Base-by-base conservation (phyloP, 1,140 invertebrate species). In the Hetaerina americana region DNA sequence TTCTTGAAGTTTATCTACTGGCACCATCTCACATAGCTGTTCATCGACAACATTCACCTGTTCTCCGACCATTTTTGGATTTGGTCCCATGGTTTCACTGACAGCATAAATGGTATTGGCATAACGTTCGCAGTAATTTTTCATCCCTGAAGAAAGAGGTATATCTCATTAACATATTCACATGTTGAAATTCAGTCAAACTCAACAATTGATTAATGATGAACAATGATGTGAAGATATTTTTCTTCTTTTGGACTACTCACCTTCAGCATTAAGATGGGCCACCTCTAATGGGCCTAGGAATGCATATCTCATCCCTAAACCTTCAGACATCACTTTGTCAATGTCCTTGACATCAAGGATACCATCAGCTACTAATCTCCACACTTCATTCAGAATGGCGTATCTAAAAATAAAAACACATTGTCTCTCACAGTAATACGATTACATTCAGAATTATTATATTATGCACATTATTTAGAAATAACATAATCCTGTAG, bases 241-340 rank as follows among this genome's bases (percentile, higher is more conserved):
- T 57, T 5, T 2, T 57, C 6, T 40, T 6, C 80, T 80, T 68
- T 25, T 25, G 70, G n/a, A n/a, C n/a, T n/a, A n/a, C 81, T 86
- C 87, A 85, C 95, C 95, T 83, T 95, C 90, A 27, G 95, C 95
- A 83, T 98, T 98, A 26, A 98, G 84, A 83, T 97, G 95, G 25
- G 93, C 92, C 0, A 95, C 96, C 84, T 98, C 95, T 69, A 98
- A 84, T 0, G 94, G 90, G 26, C 97, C 97, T 24, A 97, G 83
- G 79, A 98, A 98, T 5, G 95, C 95, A 79, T 98, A 99, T 72
- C 96, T 85, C 86, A 93, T 92, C 22, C 95, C 96, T 12, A 99
- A 84, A 24, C 97, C 97, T 81, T 97, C 92, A 18, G 89, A 93
- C 87, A 98, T 97, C 0, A 98, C 93, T 76, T 89, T 91, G 75